Conservation (phyloP, 2,888 invertebrate species). For the Quadroppia sp. region DNA sequence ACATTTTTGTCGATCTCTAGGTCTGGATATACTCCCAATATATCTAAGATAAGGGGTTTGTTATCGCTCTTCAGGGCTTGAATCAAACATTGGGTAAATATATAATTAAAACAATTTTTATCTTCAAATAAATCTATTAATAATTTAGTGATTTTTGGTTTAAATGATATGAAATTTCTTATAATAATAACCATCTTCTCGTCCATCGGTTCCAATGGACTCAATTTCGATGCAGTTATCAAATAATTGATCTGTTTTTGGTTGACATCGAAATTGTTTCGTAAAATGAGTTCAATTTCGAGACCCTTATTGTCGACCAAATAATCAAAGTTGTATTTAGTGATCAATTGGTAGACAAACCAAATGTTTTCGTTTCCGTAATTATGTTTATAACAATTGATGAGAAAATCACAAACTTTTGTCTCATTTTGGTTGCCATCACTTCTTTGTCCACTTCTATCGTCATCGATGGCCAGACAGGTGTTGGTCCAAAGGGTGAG, state of each 20-base stretch:
- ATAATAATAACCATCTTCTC: background rate
- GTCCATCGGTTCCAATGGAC: background rate
- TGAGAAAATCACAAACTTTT: background rate
- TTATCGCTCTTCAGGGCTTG: conserved; percentile 39
- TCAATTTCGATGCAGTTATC: background rate
- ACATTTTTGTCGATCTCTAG: conserved; percentile 31
- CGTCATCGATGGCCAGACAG: too few relatives aligned
- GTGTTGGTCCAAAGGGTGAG: background rate
- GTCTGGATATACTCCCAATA: conserved; percentile 39
- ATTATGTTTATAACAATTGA: background rate
- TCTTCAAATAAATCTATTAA: conserved; percentile 21
- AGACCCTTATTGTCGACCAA: background rate
- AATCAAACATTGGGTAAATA: conserved; percentile 37
- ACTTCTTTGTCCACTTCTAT: background rate
- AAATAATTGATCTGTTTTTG: background rate
- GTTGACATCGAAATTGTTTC: background rate
- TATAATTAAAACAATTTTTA: conserved; percentile 13
- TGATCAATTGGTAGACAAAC: conserved; percentile 9
- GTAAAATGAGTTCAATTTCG: background rate
- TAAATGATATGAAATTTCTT: background rate
- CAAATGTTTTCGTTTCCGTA: conserved; percentile 27
- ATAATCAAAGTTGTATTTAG: background rate
- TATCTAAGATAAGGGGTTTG: background rate
- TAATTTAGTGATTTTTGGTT: background rate
- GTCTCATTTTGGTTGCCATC: background rate